Evolutionary conservation across 1,140 invertebrate species (phyloP).

Genomic region (Zaprionus vittiger): DNA sequence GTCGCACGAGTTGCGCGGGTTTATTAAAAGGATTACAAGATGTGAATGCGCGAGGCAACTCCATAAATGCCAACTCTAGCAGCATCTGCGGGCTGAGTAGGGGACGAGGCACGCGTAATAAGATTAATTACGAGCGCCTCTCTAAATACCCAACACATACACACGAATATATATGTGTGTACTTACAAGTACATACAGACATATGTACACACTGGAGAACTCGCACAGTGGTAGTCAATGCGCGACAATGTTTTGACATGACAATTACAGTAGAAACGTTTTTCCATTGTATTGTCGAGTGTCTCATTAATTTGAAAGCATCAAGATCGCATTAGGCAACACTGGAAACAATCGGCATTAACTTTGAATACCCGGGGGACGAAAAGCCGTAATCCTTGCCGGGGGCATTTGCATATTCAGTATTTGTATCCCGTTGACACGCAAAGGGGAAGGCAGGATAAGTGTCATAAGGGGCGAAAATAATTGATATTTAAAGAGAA

Average conservation of each 20-base stretch:
- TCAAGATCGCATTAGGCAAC: slow-evolving; percentile 15
- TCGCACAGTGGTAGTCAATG: background rate
- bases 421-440: slow-evolving; percentile 60
- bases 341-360: slow-evolving; percentile 23
- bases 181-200: background rate
- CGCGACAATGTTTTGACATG: slow-evolving; percentile 66
- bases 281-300: slow-evolving; percentile 48
- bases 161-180: background rate
- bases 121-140: slow-evolving; percentile 74
- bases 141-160: slow-evolving; percentile 10
- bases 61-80: slow-evolving; percentile 44
- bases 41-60: slow-evolving; percentile 38
- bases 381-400: slow-evolving; percentile 52
- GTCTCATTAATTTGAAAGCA: slow-evolving; percentile 69
- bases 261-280: slow-evolving; percentile 42
- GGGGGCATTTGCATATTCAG: slow-evolving; percentile 66
- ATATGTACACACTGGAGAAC: background rate
- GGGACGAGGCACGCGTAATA: slow-evolving; percentile 37
- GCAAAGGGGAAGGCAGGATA: slow-evolving; percentile 41
- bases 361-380: slow-evolving; percentile 33
- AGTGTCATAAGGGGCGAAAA: slow-evolving; percentile 45
- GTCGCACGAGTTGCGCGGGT: slow-evolving; percentile 69
- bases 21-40: slow-evolving; percentile 79
- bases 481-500: slow-evolving; percentile 58
- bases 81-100: slow-evolving; percentile 10